phyloP scores from a whole-genome alignment of 2,113 vertebrate genomes.

The Cyanoderma ruficeps region DNA sequence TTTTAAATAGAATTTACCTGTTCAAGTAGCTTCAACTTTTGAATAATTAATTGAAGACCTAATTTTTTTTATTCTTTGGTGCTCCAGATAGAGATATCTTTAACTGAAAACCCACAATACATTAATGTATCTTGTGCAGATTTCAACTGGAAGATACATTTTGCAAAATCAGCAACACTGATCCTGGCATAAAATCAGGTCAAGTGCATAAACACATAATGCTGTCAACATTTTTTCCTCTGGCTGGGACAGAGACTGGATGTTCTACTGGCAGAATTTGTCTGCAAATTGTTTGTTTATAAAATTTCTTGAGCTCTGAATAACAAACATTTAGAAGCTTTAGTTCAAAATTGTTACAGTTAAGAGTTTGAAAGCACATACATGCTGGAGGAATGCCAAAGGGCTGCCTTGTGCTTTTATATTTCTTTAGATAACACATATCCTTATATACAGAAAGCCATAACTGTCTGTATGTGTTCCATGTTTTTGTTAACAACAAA shows the following conservation, averaged over 20 bases:
- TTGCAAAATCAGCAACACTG: not conserved
- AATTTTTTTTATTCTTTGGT: not conserved
- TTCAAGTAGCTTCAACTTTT: not conserved
- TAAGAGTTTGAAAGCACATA: not conserved
- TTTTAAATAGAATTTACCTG: not conserved
- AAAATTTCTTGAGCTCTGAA: not conserved
- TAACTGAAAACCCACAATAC: not conserved
- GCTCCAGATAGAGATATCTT: not conserved
- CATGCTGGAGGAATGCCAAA: not conserved
- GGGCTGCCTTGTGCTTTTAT: not conserved
- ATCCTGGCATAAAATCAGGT: not conserved
- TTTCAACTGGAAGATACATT: not conserved
- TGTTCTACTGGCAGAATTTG: not conserved
- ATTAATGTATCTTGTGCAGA: not conserved
- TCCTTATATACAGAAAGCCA: not conserved
- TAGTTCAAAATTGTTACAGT: not conserved
- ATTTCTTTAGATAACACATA: not conserved
- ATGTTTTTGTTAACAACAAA: not conserved
- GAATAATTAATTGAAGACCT: not conserved
- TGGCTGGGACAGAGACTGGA: not conserved
- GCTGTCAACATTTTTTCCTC: not conserved
- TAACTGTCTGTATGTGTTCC: not conserved
- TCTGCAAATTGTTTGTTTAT: not conserved
- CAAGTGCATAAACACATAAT: not conserved
- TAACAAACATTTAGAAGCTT: not conserved